A percentile compares a stretch with the other conserved stretches of the same genome.
These are phyloP conservation scores for Drosophila micromelanica DNA, from an alignment of 1,140 invertebrate genomes.

Conservation along the genomic window DNA sequence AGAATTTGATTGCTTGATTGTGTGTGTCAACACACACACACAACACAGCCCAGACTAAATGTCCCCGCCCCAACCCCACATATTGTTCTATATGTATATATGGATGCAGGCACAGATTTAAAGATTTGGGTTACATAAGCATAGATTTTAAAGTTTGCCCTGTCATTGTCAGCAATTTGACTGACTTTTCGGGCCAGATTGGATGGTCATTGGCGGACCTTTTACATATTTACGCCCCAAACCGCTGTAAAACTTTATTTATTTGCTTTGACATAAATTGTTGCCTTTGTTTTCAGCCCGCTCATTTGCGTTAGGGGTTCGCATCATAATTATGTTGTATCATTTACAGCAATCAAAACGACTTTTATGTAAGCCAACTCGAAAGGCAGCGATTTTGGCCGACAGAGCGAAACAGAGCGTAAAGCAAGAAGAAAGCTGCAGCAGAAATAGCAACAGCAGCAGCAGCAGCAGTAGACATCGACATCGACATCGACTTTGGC, in stretches of 20 bases:
- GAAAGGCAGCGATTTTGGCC: conserved; percentile 40
- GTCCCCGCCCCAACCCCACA: neutral
- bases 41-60: neutral
- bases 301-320: conserved; percentile 41
- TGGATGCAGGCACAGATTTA: neutral
- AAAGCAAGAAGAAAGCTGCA: conserved; percentile 19
- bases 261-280: conserved; percentile 28
- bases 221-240: neutral
- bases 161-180: conserved; percentile 27
- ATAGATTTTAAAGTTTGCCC: conserved; percentile 41
- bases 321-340: conserved; percentile 74
- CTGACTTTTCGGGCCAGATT: conserved; percentile 27
- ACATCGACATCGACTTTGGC: conserved; percentile 1
- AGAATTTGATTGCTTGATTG: conserved; percentile 82
- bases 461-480: conserved; percentile 23
- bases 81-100: neutral
- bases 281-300: conserved; percentile 20
- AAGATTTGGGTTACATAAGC: conserved; percentile 34
- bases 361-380: conserved; percentile 34
- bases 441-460: conserved; percentile 21
- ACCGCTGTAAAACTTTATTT: conserved; percentile 13
- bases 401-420: conserved; percentile 69
- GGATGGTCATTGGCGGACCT: conserved; percentile 9
- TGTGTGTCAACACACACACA: conserved; percentile 66
- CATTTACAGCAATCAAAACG: conserved; percentile 70